Conservation (phyloP, 1,140 invertebrate species). For the Zaprionus africanus region DNA sequence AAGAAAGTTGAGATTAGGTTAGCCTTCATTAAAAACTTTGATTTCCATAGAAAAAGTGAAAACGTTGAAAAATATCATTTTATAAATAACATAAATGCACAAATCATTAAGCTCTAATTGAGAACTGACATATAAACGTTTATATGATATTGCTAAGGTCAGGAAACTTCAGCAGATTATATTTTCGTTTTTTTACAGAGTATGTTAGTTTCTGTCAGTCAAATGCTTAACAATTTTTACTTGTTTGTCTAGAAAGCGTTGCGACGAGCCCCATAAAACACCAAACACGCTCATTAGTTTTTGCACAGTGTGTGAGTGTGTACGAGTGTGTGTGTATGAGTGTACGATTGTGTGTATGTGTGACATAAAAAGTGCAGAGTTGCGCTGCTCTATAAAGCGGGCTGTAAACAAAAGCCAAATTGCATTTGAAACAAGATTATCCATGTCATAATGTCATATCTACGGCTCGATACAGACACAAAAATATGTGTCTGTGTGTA, state of each 20-base stretch:
- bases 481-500: constrained; percentile 1
- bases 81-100: too few relatives aligned
- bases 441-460: constrained; percentile 50
- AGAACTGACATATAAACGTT: too few relatives aligned
- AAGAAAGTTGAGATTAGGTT: too few relatives aligned
- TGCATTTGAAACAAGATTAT: constrained; percentile 47
- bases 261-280: constrained; percentile 42
- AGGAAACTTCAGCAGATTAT: not conserved
- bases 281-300: constrained; percentile 49
- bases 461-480: not conserved
- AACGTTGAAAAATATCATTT: too few relatives aligned
- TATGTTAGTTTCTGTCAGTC: not conserved
- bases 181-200: constrained; percentile 1
- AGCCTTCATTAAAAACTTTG: too few relatives aligned
- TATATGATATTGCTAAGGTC: too few relatives aligned
- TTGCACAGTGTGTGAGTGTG: not conserved
- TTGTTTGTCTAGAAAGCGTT: constrained; percentile 43
- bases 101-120: too few relatives aligned
- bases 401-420: constrained; percentile 38
- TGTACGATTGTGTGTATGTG: not conserved
- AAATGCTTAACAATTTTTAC: not conserved
- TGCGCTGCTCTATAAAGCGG: constrained; percentile 34
- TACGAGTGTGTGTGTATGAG: not conserved
- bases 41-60: too few relatives aligned
- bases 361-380: constrained; percentile 26